Percentiles rank a stretch among this genome's conserved stretches.
phyloP scores from a whole-genome alignment of 2,113 vertebrate species.

The Bujurquina vittata region DNA sequence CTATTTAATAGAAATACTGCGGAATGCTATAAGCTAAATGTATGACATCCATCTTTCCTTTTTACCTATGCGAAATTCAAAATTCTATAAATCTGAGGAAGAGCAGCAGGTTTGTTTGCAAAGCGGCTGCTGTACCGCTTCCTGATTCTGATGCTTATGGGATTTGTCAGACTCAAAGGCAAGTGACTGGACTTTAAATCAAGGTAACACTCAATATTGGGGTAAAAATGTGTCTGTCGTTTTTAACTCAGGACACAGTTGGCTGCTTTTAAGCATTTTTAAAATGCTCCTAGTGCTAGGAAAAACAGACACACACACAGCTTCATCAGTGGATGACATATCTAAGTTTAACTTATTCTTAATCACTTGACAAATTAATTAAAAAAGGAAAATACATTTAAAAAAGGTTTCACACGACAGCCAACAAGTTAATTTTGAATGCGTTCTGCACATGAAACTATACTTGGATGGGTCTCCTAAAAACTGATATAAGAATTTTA shows the following conservation, averaged over 20 bases:
- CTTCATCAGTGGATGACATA: neutral
- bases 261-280: neutral
- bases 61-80: neutral
- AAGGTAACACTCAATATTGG: neutral
- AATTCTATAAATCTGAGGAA: neutral
- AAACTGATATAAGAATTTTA: too few species aligned
- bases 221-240: neutral
- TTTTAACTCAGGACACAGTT: neutral
- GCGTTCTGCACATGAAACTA: neutral
- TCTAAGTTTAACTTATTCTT: neutral
- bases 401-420: too few species aligned
- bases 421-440: neutral
- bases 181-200: neutral
- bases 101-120: neutral
- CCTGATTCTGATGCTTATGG: neutral
- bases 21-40: neutral
- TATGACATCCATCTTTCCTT: neutral
- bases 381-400: neutral
- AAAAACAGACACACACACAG: neutral
- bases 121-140: neutral
- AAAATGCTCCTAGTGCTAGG: neutral
- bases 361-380: neutral
- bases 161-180: neutral
- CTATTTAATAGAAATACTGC: neutral
- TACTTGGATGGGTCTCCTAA: too few species aligned